Base-by-base conservation (phyloP, 2,797 vertebrate species). In the Tadarida brasiliensis region DNA sequence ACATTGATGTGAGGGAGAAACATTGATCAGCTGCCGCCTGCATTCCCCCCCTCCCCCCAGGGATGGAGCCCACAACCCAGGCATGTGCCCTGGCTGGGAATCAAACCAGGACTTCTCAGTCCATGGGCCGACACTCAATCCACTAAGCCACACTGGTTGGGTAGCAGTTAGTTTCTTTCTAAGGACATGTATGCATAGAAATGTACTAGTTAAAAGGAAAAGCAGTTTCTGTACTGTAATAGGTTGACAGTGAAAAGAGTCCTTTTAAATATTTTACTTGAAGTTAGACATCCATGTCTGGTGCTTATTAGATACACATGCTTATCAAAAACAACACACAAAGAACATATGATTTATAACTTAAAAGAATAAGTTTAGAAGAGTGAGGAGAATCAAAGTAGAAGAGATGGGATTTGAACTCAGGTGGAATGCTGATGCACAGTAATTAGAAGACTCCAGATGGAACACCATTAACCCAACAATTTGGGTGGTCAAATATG, bases 261-360 rank as follows among this genome's bases (percentile, higher is more conserved):
- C 59, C 51, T 95, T 71, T 89, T n/a, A 94, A 71, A 15, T 84
- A n/a, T 63, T 77, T 77, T 44, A 89, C 39, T 51, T 28, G 35
- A 87, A 5, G 33, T 73, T 44, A 94, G 56, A 51, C 16, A 61
- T 17, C 20, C 30, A 76, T 4, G 6, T 26, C 67, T 59, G 57
- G 44, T 54, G 63, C 30, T 67, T 84, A n/a, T 12, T 70, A 59
- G 35, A 83, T 44, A 67, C 5, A 44, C 0, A 28, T 14, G 56
- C 74, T 20, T 77, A 85, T 33, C 26, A 61, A 86, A 86, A 88
- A 35, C 14, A 63, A 35, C 35, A 56, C 10, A 68, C 17, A 7
- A 33, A 54, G 19, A 77, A n/a, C 54, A 39, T 35, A 56, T 57
- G 24, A 63, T 59, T 76, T 77, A 39, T 33, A 77, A 28, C 78